phyloP scores from a whole-genome alignment of 2,888 invertebrate species.

The Drosophila pseudotalamancana region DNA sequence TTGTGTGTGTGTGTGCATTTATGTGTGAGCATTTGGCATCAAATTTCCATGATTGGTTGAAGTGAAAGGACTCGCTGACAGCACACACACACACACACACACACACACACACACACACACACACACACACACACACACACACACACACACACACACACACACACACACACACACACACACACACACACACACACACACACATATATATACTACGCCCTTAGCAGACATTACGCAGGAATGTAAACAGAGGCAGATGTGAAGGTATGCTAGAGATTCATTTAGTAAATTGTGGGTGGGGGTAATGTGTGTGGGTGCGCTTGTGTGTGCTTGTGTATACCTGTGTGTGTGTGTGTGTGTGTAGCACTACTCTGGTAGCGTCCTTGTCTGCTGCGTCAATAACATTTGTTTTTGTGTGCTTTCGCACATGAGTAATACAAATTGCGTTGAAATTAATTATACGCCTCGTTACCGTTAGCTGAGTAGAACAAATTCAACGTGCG shows the following conservation, averaged over 20 bases:
- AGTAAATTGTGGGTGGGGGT: constrained; percentile 39
- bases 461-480: constrained; percentile 41
- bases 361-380: constrained; percentile 21
- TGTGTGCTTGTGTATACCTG: background rate
- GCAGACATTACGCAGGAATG: constrained; percentile 2
- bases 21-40: background rate
- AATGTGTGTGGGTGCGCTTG: too few relatives aligned
- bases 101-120: background rate
- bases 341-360: constrained; percentile 4
- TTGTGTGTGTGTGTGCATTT: background rate
- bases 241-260: constrained; percentile 10
- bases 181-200: background rate
- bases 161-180: background rate
- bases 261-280: constrained; percentile 35
- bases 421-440: constrained; percentile 65
- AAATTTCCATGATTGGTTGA: constrained; percentile 3
- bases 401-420: constrained; percentile 19
- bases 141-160: background rate
- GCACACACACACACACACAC: background rate
- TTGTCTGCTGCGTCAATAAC: constrained; percentile 22
- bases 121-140: background rate
- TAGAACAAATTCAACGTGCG: constrained; percentile 22
- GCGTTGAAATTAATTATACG: constrained; percentile 72
- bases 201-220: too few relatives aligned
- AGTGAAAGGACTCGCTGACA: background rate